Evolutionary conservation across 2,888 invertebrate genomes (phyloP), one percentile per base, ranked within the genome.

Genomic region (Dynastes hyllus): DNA sequence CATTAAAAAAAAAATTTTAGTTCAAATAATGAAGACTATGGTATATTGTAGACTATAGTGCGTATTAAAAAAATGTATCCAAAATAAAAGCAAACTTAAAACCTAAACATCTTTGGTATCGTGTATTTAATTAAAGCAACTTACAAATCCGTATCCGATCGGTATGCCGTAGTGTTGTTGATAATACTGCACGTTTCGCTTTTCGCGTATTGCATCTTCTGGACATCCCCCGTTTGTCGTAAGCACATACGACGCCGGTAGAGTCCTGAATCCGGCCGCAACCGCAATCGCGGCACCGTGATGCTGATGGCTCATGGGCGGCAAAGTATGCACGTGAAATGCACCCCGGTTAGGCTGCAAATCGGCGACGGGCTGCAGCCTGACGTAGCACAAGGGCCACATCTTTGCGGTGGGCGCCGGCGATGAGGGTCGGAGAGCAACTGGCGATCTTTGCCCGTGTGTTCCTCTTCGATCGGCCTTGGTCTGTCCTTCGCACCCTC

Each of bases 371-470:
- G 82, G 81, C 66, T 82, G 83, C 81, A 85, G 80, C 78, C 83
- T 83, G 84, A 88, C 87, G 84, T 88, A 88, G 85, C 88, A 88
- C 87, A 87, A 87, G 86, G 87, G 87, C 87, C 87, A 88, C 88
- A 87, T 87, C 85, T 86, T 86, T 71, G 22, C 55, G 55, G 63
- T 63, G 76, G 63, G 79, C 77, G 51, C 79, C 79, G 79, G 61
- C 40, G 58, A 61, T 70, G 80, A 81, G 82, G 82, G 81, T 80
- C 82, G 78, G 78, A 81, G 82, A 82, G 81, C 80, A 82, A 81
- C 79, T 79, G 79, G 76, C 79, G 79, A 75, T 75, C 73, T 75
- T 79, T 55, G 73, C 61, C 63, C 71, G 79, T 69, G 79, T 76
- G 76, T 61, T 77, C 71, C 71, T 71, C 65, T 73, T 79, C 80